phyloP scores from a whole-genome alignment of 1,140 invertebrate species.

The Augochlora pura region DNA sequence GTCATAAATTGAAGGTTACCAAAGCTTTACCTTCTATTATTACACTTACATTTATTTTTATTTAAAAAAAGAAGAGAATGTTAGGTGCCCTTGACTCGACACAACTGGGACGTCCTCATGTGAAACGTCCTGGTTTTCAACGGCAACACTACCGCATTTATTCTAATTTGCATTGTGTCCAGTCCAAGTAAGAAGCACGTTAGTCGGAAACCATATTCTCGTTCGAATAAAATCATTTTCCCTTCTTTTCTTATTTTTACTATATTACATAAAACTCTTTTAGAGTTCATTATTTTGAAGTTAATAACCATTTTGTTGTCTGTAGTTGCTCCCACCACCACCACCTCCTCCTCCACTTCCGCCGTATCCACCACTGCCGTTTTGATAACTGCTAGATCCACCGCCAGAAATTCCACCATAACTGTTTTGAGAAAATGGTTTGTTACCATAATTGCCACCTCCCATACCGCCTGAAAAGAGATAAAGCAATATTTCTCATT shows the following conservation, averaged over 20 bases:
- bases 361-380: constrained; percentile 66
- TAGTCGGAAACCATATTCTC: constrained; percentile 9
- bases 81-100: constrained; percentile 17
- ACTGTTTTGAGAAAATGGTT: constrained; percentile 67
- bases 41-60: constrained; percentile 46
- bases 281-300: constrained; percentile 11
- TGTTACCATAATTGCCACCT: constrained; percentile 61
- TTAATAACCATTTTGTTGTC: constrained; percentile 77
- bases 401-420: constrained; percentile 63
- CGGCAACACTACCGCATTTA: background rate
- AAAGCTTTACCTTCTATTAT: constrained; percentile 15
- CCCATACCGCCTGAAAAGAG: constrained; percentile 61
- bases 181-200: constrained; percentile 10
- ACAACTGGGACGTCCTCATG: constrained; percentile 12
- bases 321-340: constrained; percentile 66
- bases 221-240: constrained; percentile 17
- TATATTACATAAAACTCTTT: constrained; percentile 45
- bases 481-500: constrained; percentile 18
- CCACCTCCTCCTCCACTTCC: constrained; percentile 52
- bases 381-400: constrained; percentile 70
- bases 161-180: constrained; percentile 11
- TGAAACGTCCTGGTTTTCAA: background rate
- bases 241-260: constrained; percentile 32
- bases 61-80: constrained; percentile 38
- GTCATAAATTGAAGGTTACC: background rate